A percentile compares a stretch with the other conserved stretches of the same genome.
Conservation (phyloP, 2,797 vertebrate species). For the Trichosurus vulpecula region DNA sequence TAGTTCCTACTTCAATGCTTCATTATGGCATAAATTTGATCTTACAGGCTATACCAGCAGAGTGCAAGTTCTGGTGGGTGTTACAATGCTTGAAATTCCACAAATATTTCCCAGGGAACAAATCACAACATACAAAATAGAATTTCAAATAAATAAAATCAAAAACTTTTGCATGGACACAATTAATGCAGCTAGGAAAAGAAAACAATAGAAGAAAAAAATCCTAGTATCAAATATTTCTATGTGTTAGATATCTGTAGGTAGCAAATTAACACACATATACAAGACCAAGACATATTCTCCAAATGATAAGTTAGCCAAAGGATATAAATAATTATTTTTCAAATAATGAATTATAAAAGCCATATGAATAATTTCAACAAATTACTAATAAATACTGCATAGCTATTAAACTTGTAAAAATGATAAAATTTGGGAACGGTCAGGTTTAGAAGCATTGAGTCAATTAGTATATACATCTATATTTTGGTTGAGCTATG, state of each 20-base stretch:
- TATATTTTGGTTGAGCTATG: not conserved
- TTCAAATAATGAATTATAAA: not conserved
- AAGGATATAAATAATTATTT: not conserved
- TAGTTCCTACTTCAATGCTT: not conserved
- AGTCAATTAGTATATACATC: not conserved
- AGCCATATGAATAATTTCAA: not conserved
- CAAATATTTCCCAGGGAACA: not conserved
- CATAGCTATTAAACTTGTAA: not conserved
- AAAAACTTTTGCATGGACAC: not conserved
- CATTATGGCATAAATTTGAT: not conserved
- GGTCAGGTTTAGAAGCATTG: not conserved
- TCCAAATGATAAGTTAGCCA: not conserved
- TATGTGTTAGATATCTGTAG: not conserved
- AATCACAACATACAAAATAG: not conserved
- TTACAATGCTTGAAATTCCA: not conserved
- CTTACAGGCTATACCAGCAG: not conserved
- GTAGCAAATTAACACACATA: not conserved
- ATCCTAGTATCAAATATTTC: not conserved
- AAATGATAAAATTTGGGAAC: not conserved
- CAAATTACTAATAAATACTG: not conserved
- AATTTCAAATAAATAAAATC: not conserved
- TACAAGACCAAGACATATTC: not conserved
- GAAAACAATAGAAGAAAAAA: not conserved
- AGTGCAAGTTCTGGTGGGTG: not conserved
- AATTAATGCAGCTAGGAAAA: not conserved